Conservation (phyloP, 1,140 invertebrate species). For the Bombus superbus region DNA sequence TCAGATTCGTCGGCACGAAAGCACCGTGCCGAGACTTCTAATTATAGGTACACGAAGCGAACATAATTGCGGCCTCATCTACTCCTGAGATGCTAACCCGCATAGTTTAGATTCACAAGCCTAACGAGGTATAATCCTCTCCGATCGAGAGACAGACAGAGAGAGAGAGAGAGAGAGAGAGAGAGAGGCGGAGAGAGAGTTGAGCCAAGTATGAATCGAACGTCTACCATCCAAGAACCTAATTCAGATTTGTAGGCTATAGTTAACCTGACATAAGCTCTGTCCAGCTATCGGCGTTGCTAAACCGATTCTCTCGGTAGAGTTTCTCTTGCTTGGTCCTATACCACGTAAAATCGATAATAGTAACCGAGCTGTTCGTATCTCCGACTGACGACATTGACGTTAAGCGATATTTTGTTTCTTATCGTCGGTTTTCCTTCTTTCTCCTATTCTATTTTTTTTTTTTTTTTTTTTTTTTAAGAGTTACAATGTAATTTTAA, state of each 20-base stretch:
- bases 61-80: constrained; percentile 38
- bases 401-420: neutral
- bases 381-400: fast-evolving
- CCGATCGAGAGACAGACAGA: neutral
- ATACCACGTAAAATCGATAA: neutral
- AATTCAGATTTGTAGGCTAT: constrained; percentile 39
- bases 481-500: neutral
- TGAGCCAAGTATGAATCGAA: constrained; percentile 45
- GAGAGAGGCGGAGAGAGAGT: neutral
- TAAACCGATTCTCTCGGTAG: neutral
- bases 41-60: constrained; percentile 31
- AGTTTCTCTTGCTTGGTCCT: neutral
- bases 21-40: constrained; percentile 8
- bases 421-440: neutral
- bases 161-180: neutral
- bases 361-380: neutral
- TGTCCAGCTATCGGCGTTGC: constrained; percentile 8
- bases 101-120: constrained; percentile 49
- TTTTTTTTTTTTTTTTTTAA: neutral
- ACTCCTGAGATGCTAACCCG: constrained; percentile 28
- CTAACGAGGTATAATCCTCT: constrained; percentile 42
- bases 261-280: constrained; percentile 6
- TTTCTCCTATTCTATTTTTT: neutral
- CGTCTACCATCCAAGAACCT: constrained; percentile 35
- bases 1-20: neutral